Evolutionary conservation across 2,888 invertebrate species (phyloP).

Genomic region (Coenonympha arcania): DNA sequence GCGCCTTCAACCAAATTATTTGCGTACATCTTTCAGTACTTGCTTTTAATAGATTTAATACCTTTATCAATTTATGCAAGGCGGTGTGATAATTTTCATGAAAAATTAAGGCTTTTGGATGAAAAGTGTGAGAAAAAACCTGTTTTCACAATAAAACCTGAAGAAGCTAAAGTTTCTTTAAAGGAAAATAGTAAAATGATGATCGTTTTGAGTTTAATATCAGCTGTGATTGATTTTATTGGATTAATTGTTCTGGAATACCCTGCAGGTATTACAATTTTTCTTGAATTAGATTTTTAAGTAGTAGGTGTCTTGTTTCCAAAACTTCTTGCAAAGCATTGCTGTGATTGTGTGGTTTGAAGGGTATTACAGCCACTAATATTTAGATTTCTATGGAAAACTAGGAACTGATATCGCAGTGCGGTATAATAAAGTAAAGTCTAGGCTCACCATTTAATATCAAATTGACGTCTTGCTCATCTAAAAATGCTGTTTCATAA

Average conservation of each 20-base stretch:
- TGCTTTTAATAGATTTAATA: conserved; percentile 33
- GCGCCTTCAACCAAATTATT: neutral
- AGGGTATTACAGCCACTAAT: too few relatives aligned
- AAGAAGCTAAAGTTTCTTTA: neutral
- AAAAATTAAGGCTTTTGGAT: neutral
- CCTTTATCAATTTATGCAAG: conserved; percentile 32
- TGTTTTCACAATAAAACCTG: neutral
- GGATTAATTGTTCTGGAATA: conserved; percentile 31
- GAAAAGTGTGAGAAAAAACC: neutral
- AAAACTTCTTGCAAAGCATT: too few relatives aligned
- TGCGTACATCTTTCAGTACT: conserved; percentile 30
- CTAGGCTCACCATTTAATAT: too few relatives aligned
- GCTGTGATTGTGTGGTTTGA: too few relatives aligned
- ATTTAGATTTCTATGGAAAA: too few relatives aligned
- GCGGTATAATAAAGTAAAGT: too few relatives aligned
- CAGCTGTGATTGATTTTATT: conserved; percentile 36
- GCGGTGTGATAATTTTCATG: neutral
- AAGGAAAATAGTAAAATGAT: neutral
- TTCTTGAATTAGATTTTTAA: too few relatives aligned
- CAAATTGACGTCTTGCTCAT: too few relatives aligned
- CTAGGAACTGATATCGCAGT: too few relatives aligned
- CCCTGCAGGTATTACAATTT: too few relatives aligned
- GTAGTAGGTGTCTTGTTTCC: too few relatives aligned
- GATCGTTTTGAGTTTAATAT: conserved; percentile 19
- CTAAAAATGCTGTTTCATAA: too few relatives aligned